A percentile compares a stretch with the other conserved stretches of the same genome.
Evolutionary conservation across 2,888 invertebrate species (phyloP).

Genomic region (Mactromeris polynyma): DNA sequence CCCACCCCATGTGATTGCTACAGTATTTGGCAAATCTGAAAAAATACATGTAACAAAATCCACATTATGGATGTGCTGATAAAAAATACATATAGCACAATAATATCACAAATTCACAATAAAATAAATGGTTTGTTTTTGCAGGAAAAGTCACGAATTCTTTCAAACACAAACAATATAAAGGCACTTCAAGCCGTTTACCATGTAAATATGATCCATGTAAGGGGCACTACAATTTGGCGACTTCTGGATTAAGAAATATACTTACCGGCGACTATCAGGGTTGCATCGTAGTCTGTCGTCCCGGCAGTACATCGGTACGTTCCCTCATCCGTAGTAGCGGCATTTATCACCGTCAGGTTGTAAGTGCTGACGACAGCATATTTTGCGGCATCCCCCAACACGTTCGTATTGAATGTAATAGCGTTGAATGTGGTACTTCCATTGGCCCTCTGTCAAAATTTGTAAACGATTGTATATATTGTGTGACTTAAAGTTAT

Average conservation of each 20-base stretch:
- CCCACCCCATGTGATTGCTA: slow-evolving; percentile 71
- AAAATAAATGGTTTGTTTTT: too few species aligned
- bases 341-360: slow-evolving; percentile 72
- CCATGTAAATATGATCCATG: too few species aligned
- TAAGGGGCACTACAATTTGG: too few species aligned
- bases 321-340: slow-evolving; percentile 66
- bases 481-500: too few species aligned
- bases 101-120: too few species aligned
- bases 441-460: slow-evolving; percentile 51
- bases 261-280: slow-evolving; percentile 74
- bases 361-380: slow-evolving; percentile 70
- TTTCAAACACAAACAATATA: too few species aligned
- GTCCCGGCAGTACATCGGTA: slow-evolving; percentile 73
- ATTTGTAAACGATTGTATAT: too few species aligned
- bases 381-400: slow-evolving; percentile 68
- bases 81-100: too few species aligned
- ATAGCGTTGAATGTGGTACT: slow-evolving; percentile 66
- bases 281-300: slow-evolving; percentile 62
- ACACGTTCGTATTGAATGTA: slow-evolving; percentile 67
- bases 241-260: too few species aligned
- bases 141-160: too few species aligned
- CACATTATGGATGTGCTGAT: background rate
- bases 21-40: slow-evolving; percentile 71
- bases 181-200: too few species aligned
- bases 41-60: background rate